Evolutionary conservation across 2,888 invertebrate species (phyloP), one percentile per base, ranked within the genome.

Genomic region (Conops quadrifasciatus): DNA sequence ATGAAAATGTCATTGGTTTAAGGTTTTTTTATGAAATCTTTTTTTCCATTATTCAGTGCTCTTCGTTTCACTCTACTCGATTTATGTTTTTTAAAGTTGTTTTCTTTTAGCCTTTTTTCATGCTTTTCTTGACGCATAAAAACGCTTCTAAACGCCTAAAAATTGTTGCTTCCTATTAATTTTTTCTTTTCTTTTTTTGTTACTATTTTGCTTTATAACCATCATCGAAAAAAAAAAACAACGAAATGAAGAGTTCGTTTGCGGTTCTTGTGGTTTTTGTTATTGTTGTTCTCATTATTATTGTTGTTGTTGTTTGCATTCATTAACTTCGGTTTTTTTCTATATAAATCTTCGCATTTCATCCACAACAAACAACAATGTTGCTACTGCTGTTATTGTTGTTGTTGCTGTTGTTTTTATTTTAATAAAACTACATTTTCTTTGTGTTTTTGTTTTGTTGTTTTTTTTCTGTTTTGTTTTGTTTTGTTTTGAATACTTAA

Each of bases 61-160:
- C n/a, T 19, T 24, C n/a, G 60, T 67, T 64, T 59, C 13, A 49
- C 21, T 49, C 30, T 53, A 7, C 4, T 36, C 36, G 36, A 36
- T 36, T 59, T 67, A 21, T 53, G 56, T 71, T 71, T 75, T 70
- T 74, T 74, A 73, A 47, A 28, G 19, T 69, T 51, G 36, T 13
- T 73, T 70, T 67, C 67, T 66, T 36, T 66, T 73, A 74, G 53
- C 71, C 9, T 9, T 71, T 59, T 70, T 74, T 36, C 67, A 72
- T 71, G 72, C 51, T 72, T 68, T 36, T 36, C 36, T 7, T 36
- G 36, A 36, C 4, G 36, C 36, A 36, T 36, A 9, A 36, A 36
- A 36, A 36, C 4, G 9, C 9, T 7, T n/a, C 9, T 36, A 4
- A 69, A 64, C 67, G 62, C 71, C 68, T 73, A 75, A 74, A 59